Base-by-base conservation (phyloP, 1,140 invertebrate species). In the Oryctes rhinoceros region DNA sequence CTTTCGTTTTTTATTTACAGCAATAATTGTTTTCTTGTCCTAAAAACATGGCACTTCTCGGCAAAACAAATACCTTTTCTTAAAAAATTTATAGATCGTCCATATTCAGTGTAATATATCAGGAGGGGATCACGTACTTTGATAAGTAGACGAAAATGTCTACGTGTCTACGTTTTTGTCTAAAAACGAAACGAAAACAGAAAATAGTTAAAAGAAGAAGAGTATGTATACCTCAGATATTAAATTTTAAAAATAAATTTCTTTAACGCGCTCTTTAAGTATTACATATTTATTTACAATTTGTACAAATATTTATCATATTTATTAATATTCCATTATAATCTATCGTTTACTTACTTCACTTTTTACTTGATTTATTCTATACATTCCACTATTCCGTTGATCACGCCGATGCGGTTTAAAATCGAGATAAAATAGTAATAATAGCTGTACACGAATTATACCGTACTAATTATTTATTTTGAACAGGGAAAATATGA, bases 221-320 rank as follows among this genome's bases (percentile, higher is more conserved):
- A 59, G 15, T 6, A 59, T 59, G 53, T 15, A 59, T 18, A 18
- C 24, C 24, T 59, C 10, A 7, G 18, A 59, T 18, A 59, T 59
- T 18, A 18, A 44, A 59, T 59, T 53, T 59, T n/a, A 59, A 59
- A 59, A 59, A 59, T 59, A 59, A 59, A n/a, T 59, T n/a, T 59
- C 53, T 18, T 59, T n/a, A 59, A 59, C 39, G 39, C 39, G 39
- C 9, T 44, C 3, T 7, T 59, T 59, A 59, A 59, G 53, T 59
- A 59, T 59, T 44, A 59, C n/a, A 30, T 71, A 71, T 20, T 0
- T 71, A 71, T 71, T 71, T 71, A 71, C 65, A 71, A 62, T 71
- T 71, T 71, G 65, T 71, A 71, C 65, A 71, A 35, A 6, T 35
- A 71, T 71, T 62, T 13, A 71, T 35, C 11, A 5, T 7, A 37